Evolutionary conservation across 2,113 vertebrate genomes (phyloP).

Genomic region (Taurulus bubalis): DNA sequence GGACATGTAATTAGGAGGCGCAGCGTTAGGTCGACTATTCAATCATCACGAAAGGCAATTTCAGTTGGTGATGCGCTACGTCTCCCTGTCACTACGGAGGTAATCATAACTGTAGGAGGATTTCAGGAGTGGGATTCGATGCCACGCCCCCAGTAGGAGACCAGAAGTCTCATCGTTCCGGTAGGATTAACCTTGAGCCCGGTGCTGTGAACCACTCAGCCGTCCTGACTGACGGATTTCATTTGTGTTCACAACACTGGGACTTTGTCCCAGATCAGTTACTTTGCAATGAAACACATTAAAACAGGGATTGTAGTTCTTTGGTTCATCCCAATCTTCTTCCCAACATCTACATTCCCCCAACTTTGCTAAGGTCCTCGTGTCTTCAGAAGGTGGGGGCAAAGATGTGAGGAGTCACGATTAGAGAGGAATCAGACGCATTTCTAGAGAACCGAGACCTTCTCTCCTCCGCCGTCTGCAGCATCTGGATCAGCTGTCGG

Average conservation of each 20-base stretch:
- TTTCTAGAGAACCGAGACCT: neutral
- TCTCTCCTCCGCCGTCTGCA: neutral
- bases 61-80: neutral
- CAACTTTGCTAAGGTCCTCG: neutral
- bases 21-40: neutral
- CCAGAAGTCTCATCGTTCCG: neutral
- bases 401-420: neutral
- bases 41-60: neutral
- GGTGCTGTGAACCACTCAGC: neutral
- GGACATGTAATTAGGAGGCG: slow-evolving; percentile 1
- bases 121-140: neutral
- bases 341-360: neutral
- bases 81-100: neutral
- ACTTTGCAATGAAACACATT: neutral
- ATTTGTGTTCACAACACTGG: neutral
- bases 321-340: neutral
- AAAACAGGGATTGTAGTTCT: neutral
- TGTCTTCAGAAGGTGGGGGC: neutral
- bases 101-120: too few species aligned
- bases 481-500: neutral
- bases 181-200: neutral
- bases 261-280: too few species aligned
- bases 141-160: neutral
- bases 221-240: neutral
- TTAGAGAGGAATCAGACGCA: neutral